Evolutionary conservation across 2,113 vertebrate species (phyloP).

Genomic region (Passer domesticus): DNA sequence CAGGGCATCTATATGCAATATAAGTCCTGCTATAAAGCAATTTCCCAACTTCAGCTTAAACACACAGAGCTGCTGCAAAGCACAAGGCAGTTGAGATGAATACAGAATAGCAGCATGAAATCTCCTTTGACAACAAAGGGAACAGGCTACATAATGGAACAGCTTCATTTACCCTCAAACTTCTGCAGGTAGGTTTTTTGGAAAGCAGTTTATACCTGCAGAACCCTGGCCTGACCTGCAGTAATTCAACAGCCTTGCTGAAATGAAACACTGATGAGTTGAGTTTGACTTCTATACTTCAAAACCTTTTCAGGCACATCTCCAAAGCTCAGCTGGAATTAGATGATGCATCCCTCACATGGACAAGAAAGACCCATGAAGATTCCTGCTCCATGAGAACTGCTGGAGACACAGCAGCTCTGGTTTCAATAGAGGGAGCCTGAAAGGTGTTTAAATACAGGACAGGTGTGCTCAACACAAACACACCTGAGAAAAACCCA

Average conservation of each 20-base stretch:
- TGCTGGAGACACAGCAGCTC: neutral
- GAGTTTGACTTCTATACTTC: neutral
- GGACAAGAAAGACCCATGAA: neutral
- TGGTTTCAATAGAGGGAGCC: neutral
- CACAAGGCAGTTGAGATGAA: neutral
- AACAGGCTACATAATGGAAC: neutral
- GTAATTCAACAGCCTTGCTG: neutral
- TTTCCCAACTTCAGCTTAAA: neutral
- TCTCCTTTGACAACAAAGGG: neutral
- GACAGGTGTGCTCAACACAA: constrained; percentile 13
- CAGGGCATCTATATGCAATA: neutral
- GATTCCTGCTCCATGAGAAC: neutral
- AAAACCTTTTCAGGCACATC: neutral
- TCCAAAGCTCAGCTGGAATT: constrained; percentile 1
- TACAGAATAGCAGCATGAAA: neutral
- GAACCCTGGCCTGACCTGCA: neutral
- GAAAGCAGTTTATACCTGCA: neutral
- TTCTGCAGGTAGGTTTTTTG: neutral
- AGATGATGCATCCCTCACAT: neutral
- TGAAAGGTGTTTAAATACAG: neutral
- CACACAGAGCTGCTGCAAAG: neutral
- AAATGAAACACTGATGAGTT: constrained; percentile 18
- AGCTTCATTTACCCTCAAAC: neutral
- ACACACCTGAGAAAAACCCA: neutral
- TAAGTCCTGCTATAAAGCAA: neutral